These are phyloP conservation scores for Habropoda laboriosa DNA, from an alignment of 1,140 invertebrate species.

Conservation along the genomic window DNA sequence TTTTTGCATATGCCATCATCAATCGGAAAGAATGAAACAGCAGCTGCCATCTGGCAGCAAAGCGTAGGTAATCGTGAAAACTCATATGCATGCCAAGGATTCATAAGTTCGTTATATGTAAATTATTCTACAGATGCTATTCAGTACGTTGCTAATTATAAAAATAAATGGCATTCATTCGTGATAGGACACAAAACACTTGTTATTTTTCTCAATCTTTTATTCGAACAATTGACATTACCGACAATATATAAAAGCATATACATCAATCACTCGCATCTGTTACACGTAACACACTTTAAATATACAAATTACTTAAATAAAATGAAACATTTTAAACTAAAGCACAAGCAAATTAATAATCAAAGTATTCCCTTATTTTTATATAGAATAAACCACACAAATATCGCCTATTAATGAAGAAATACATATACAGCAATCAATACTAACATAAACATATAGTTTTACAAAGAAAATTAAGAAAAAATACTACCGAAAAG, in stretches of 20 bases:
- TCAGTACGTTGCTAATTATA: not conserved
- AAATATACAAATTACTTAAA: no score
- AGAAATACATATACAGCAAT: not conserved
- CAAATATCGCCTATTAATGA: no score
- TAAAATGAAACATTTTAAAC: no score
- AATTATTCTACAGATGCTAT: not conserved
- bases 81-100: not conserved
- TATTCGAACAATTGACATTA: not conserved
- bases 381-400: no score
- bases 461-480: not conserved
- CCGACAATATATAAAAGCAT: not conserved
- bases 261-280: no score
- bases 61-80: not conserved
- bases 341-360: no score
- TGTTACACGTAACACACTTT: no score
- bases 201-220: not conserved
- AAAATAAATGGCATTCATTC: not conserved
- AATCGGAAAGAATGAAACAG: constrained; percentile 3
- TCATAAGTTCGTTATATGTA: not conserved
- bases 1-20: not conserved
- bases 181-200: not conserved
- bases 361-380: no score
- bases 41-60: constrained; percentile 36
- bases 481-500: not conserved
- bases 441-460: not conserved